Evolutionary conservation across 2,797 vertebrate species (phyloP).

Genomic region (Sebastes itinus): DNA sequence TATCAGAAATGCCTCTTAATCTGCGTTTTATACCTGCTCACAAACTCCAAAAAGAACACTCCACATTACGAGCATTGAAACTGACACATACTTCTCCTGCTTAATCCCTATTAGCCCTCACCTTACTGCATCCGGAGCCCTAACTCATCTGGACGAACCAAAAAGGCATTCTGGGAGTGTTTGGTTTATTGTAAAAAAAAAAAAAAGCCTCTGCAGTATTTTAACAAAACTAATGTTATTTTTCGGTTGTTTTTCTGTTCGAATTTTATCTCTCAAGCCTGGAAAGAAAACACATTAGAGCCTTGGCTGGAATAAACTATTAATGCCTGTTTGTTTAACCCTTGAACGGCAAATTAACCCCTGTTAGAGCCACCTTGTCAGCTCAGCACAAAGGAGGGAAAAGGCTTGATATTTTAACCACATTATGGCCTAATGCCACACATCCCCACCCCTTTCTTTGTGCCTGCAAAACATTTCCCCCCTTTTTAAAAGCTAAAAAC

Average conservation of each 20-base stretch:
- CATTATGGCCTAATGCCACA: conserved; percentile 38
- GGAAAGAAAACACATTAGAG: neutral
- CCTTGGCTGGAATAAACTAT: conserved; percentile 45
- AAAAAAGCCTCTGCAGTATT: conserved; percentile 15
- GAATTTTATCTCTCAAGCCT: conserved; percentile 19
- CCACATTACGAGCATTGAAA: conserved; percentile 67
- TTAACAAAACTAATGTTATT: conserved; percentile 31
- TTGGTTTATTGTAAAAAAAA: conserved; percentile 33
- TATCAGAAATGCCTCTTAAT: conserved; percentile 45
- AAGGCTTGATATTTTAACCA: conserved; percentile 56
- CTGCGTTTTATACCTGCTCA: conserved; percentile 59
- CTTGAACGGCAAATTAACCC: conserved; percentile 79
- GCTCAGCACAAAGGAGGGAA: conserved; percentile 63
- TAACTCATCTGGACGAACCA: conserved; percentile 48
- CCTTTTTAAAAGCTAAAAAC: neutral
- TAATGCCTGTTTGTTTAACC: conserved; percentile 81
- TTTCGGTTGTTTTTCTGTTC: conserved; percentile 1
- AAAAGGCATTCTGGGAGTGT: conserved; percentile 61
- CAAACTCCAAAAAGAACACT: conserved; percentile 59
- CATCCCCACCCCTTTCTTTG: neutral
- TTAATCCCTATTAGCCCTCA: conserved; percentile 75
- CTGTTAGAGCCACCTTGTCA: conserved; percentile 75
- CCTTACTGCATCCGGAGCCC: conserved; percentile 61
- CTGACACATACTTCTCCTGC: conserved; percentile 74
- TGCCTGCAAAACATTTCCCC: neutral